Conservation (phyloP, 2,113 vertebrate genomes). For the Mesocricetus auratus region DNA sequence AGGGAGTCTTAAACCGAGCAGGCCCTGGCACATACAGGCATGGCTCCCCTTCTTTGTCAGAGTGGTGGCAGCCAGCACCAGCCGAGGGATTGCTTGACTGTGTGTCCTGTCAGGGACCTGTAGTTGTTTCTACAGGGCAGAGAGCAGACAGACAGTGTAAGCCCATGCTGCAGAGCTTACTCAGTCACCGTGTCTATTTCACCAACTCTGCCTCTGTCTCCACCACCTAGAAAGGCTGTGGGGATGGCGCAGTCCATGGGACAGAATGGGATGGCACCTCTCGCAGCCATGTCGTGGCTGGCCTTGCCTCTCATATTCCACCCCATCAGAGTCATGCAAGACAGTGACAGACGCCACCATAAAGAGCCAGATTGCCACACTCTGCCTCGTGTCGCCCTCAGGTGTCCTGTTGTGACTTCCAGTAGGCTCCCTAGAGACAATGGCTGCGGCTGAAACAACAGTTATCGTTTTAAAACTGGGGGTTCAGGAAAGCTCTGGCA, state of each 20-base stretch:
- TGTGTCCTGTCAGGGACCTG: too few species aligned
- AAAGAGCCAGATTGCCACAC: neutral
- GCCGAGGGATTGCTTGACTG: neutral
- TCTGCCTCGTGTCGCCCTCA: neutral
- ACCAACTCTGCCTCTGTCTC: too few species aligned
- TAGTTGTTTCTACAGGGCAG: neutral
- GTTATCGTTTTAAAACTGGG: rapidly evolving
- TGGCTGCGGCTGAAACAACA: too few species aligned
- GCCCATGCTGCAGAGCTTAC: neutral
- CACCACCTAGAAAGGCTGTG: too few species aligned
- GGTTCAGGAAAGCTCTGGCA: rapidly evolving
- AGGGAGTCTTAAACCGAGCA: neutral
- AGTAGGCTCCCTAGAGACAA: rapidly evolving
- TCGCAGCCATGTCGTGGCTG: neutral
- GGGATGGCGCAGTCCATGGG: rapidly evolving
- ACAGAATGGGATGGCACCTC: too few species aligned
- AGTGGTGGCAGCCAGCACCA: neutral
- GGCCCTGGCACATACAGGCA: neutral
- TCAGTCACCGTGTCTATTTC: neutral
- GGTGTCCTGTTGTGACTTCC: neutral
- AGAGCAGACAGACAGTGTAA: neutral
- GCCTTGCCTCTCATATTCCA: neutral
- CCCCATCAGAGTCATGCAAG: neutral
- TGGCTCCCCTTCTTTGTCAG: too few species aligned
- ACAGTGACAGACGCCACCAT: neutral